Evolutionary conservation across 2,797 vertebrate species (phyloP), one percentile per base, ranked within the genome.

Genomic region (Limnodromus scolopaceus): DNA sequence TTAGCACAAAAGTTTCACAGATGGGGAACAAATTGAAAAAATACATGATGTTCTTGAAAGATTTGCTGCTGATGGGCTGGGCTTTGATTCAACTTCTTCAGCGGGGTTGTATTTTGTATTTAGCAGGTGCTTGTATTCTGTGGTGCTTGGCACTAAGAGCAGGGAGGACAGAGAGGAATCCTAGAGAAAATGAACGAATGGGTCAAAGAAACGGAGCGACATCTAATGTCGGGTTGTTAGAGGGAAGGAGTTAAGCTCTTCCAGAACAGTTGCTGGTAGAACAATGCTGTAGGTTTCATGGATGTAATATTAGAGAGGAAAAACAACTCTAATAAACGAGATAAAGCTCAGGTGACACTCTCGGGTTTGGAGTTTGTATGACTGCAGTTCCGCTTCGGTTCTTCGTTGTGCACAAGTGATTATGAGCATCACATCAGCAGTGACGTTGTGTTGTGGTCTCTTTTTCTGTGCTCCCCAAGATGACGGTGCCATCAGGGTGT

Each of bases 401-500:
- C 74, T 18, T 38, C 17, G 38, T 54, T 8, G 6, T 34, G 75
- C 69, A 5, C 45, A 2, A 55, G 87, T 38, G 30, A 6, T 36
- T 16, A 16, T 0, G 10, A 78, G 57, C 30, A 32, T 48, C 70
- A 54, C 58, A 7, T 2, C 84, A 36, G 69, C 66, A 36, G 46
- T 89, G 91, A 89, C 13, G 1, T 16, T 89, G 81, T 36, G 14
- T 27, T 71, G 43, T 64, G 57, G 28, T 83, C 86, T 93, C 10
- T 78, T 78, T 34, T 63, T 27, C 84, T 93, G 46, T 93, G 74
- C 85, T 64, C 78, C 71, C 64, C 34, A 93, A 99, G 99, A 99
- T 19, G 99, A 99, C 0, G 99, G 99, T 16, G 99, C 99, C 27
- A 97, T 99, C 95, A 98, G 99, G 5, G 99, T 99, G 93, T 99